Percentiles rank a stretch among this genome's conserved stretches.
Evolutionary conservation across 2,888 invertebrate genomes (phyloP).

Genomic region (Malthinus seriepunctatus): DNA sequence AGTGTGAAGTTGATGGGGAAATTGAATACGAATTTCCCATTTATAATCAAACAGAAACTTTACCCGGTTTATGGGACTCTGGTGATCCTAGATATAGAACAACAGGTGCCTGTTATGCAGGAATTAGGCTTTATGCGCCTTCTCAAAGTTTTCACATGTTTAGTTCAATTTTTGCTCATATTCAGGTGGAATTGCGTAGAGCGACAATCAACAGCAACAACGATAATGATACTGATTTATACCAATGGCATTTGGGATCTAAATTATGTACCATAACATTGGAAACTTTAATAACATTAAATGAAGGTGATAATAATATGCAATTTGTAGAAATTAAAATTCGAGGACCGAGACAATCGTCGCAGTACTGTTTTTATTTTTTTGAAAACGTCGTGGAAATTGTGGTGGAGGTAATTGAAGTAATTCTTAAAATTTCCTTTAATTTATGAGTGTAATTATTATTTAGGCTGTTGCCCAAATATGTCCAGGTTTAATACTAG

Average conservation of each 20-base stretch:
- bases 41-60: conserved; percentile 67
- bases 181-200: conserved; percentile 58
- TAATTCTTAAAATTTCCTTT: neutral
- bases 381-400: conserved; percentile 68
- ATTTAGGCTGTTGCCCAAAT: conserved; percentile 64
- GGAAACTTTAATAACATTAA: conserved; percentile 69
- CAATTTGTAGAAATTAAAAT: conserved; percentile 69
- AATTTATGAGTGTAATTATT: conserved; percentile 3
- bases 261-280: conserved; percentile 69
- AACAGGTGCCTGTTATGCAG: conserved; percentile 62
- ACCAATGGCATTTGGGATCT: conserved; percentile 74
- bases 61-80: conserved; percentile 70
- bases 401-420: conserved; percentile 59
- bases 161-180: conserved; percentile 69
- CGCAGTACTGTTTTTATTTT: conserved; percentile 67
- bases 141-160: conserved; percentile 63
- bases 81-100: conserved; percentile 57
- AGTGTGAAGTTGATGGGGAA: conserved; percentile 72
- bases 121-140: conserved; percentile 63
- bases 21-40: conserved; percentile 77
- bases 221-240: conserved; percentile 65
- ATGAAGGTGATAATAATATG: conserved; percentile 53
- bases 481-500: conserved; percentile 68
- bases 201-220: conserved; percentile 52
- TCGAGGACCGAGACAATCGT: conserved; percentile 63